Evolutionary conservation across 2,888 invertebrate species (phyloP), one percentile per base, ranked within the genome.

Genomic region (Cryptocephalus moraei): DNA sequence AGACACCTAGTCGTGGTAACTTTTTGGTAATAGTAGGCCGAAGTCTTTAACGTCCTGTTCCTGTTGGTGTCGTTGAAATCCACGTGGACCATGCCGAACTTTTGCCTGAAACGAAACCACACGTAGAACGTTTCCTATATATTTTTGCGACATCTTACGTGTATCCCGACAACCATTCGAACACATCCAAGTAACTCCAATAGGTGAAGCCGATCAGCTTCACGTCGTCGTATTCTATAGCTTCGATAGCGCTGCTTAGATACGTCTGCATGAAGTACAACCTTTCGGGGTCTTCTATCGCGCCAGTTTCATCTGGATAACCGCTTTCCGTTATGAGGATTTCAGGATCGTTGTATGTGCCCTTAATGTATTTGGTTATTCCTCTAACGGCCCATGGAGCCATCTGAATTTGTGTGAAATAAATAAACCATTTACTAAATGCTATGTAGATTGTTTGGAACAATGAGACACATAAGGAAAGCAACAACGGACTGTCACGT

Each of bases 61-160:
- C 79, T 75, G 0, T 75, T 70, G 0, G 76, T 71, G 56, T 76
- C 77, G 2, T 69, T 63, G 62, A 82, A 84, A 62, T 88, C 79
- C 0, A 87, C 82, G 57, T 78, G 73, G 56, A 80, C 81, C 0
- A 88, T 57, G 6, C 88, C 88, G 65, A 83, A 86, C 62, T 75
- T 77, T 54, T 76, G 74, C 9, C 82, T 83, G 65, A 44, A 76
- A 75, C 36, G n/a, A 36, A 36, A 36, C 12, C 11, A 36, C 36
- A 11, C 3, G 36, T 36, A n/a, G 4, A 6, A 36, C 36, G 3
- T 34, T 36, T 36, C n/a, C n/a, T 4, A 6, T 4, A 6, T 11
- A 2, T n/a, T 36, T 22, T 6, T 22, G 22, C 22, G 22, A 12
- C 43, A n/a, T 47, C 80, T 79, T 59, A 67, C 65, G 48, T 54